Evolutionary conservation across 2,113 vertebrate genomes (phyloP).

Genomic region (Neotragus moschatus): DNA sequence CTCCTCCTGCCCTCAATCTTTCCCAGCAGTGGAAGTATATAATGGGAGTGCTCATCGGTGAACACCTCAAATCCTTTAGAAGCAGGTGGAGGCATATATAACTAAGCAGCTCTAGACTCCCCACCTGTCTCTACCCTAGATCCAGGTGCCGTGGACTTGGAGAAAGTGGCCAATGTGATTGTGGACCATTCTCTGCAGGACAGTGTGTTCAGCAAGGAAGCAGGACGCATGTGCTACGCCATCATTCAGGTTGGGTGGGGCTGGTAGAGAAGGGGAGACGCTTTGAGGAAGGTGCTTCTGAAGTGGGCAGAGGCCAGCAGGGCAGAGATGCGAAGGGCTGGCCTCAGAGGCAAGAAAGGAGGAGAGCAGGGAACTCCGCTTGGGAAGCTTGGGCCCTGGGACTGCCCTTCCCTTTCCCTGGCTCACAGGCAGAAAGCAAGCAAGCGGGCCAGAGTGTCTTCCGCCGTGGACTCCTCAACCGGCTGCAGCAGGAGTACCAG

Average conservation of each 20-base stretch:
- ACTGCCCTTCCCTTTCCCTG: neutral
- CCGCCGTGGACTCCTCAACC: slow-evolving; percentile 89
- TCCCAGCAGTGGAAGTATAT: neutral
- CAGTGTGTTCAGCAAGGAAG: slow-evolving; percentile 94
- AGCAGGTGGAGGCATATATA: neutral
- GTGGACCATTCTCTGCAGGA: slow-evolving; percentile 95
- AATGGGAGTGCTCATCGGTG: neutral
- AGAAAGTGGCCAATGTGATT: slow-evolving; percentile 91
- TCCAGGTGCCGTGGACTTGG: slow-evolving; percentile 90
- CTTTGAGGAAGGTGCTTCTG: neutral
- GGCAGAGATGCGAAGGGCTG: neutral
- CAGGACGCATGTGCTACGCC: slow-evolving; percentile 94
- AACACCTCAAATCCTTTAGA: neutral
- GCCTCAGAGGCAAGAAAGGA: neutral
- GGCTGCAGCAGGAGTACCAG: slow-evolving; percentile 93
- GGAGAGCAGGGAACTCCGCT: neutral
- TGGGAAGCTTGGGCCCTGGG: neutral
- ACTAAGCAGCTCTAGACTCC: neutral
- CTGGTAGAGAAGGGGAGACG: neutral
- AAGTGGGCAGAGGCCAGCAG: neutral
- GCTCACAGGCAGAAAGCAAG: slow-evolving; percentile 88
- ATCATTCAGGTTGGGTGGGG: slow-evolving; percentile 89
- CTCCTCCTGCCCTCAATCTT: neutral
- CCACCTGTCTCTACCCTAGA: slow-evolving; percentile 80
- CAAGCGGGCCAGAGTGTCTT: slow-evolving; percentile 88